A percentile compares a stretch with the other conserved stretches of the same genome.
Conservation (phyloP, 2,797 vertebrate species). For the Margarornis squamiger region DNA sequence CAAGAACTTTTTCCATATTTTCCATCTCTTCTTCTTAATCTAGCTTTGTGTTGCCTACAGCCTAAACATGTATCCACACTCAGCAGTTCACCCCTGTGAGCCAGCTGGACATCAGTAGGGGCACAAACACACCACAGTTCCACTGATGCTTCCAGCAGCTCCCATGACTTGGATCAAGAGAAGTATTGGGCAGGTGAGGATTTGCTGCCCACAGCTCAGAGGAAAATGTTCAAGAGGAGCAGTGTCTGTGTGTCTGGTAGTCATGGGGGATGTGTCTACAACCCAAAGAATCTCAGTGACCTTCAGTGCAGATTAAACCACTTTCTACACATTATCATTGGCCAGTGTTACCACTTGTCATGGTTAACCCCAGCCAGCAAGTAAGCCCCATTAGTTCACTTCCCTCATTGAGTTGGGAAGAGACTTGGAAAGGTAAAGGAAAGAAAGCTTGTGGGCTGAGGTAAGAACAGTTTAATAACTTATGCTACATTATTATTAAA, state of each 20-base stretch:
- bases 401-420: not conserved
- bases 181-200: not conserved
- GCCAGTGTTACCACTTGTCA: not conserved
- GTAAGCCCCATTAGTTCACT: not conserved
- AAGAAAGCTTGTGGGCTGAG: not conserved
- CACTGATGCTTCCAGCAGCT: not conserved
- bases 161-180: not conserved
- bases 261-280: rapidly evolving
- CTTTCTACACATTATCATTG: too few species aligned
- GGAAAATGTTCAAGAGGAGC: not conserved
- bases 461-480: not conserved
- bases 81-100: not conserved
- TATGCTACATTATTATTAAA: not conserved
- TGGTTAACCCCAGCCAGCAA: not conserved
- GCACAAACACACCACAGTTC: not conserved
- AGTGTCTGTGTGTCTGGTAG: not conserved
- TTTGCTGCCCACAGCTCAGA: not conserved
- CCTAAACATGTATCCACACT: not conserved
- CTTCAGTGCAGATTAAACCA: not conserved
- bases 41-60: not conserved
- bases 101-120: not conserved
- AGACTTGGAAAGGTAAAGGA: not conserved
- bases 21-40: not conserved
- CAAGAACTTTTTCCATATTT: not conserved
- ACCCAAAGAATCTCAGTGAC: not conserved